These are phyloP conservation scores for Meandrusa payeni DNA, from an alignment of 2,888 invertebrate species.

Conservation along the genomic window DNA sequence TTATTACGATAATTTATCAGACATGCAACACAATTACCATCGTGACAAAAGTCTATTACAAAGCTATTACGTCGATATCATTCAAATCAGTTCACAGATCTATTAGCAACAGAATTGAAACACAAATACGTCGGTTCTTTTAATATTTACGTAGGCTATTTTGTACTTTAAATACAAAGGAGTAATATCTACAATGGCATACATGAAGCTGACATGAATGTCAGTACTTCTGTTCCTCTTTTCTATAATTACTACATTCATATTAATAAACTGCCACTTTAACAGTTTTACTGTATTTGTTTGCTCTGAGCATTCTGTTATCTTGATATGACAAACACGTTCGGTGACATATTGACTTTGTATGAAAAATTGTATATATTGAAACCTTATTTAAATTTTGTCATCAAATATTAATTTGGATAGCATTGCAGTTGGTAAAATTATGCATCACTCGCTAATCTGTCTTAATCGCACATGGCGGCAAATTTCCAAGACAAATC, in stretches of 20 bases:
- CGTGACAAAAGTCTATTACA: constrained; percentile 17
- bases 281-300: constrained; percentile 16
- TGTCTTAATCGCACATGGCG: too few species aligned
- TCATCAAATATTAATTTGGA: too few species aligned
- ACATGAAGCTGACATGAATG: background rate
- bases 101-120: constrained; percentile 30
- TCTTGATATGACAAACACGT: constrained; percentile 4
- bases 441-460: too few species aligned
- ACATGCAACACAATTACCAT: too few species aligned
- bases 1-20: too few species aligned
- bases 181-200: constrained; percentile 2
- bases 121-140: background rate
- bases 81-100: constrained; percentile 40
- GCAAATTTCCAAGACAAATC: too few species aligned
- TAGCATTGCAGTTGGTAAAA: too few species aligned
- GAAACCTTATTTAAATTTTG: too few species aligned
- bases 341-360: too few species aligned
- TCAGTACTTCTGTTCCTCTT: background rate
- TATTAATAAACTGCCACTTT: constrained; percentile 33
- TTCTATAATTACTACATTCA: constrained; percentile 29
- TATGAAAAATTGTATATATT: too few species aligned
- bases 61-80: constrained; percentile 33
- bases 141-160: background rate
- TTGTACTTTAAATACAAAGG: background rate
- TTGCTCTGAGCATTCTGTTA: constrained; percentile 26